Evolutionary conservation across 2,113 vertebrate genomes (phyloP).

Genomic region (Lepus europaeus): DNA sequence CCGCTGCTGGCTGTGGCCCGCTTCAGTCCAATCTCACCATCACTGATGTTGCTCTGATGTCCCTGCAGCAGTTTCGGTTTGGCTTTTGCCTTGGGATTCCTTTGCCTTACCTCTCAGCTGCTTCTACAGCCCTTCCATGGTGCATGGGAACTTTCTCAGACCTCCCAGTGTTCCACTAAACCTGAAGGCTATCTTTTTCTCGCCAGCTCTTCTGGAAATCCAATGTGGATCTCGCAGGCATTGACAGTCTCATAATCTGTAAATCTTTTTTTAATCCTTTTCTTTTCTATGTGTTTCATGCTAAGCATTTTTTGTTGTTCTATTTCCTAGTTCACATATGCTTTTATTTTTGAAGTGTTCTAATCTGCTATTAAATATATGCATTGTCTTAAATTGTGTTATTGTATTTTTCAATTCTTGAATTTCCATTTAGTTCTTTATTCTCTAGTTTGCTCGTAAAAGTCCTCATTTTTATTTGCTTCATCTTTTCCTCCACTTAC

Average conservation of each 20-base stretch:
- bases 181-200: neutral
- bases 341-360: neutral
- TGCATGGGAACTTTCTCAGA: neutral
- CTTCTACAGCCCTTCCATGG: neutral
- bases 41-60: neutral
- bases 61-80: neutral
- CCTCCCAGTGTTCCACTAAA: neutral
- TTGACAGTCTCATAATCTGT: neutral
- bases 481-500: neutral
- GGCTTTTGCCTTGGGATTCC: neutral
- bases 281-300: neutral
- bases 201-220: neutral
- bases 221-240: neutral
- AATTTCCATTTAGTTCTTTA: neutral
- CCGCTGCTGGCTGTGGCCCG: neutral
- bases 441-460: conserved; percentile 15
- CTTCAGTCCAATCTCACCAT: too few relatives aligned
- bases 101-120: neutral
- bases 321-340: neutral
- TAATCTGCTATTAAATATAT: neutral
- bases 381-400: neutral
- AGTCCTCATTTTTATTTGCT: neutral
- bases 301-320: neutral
- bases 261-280: neutral
- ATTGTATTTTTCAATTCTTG: neutral